Percentiles rank a stretch among this genome's conserved stretches.
Evolutionary conservation across 1,140 invertebrate genomes (phyloP).

Genomic region (Triops longicaudatus): DNA sequence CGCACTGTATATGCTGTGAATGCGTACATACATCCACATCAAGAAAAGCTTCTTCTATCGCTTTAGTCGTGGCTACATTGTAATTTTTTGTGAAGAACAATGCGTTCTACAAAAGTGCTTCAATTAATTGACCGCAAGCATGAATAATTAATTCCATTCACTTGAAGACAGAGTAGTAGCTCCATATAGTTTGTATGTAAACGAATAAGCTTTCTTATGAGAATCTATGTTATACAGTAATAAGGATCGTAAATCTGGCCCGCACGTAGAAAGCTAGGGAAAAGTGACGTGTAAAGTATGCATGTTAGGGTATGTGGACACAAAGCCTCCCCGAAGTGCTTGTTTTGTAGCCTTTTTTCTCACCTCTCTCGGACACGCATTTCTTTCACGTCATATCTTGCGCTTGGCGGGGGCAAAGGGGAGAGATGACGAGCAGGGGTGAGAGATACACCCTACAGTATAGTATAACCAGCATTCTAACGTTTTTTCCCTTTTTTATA

Average conservation of each 20-base stretch:
- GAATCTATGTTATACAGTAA: neutral
- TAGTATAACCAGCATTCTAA: neutral
- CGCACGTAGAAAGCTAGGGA: neutral
- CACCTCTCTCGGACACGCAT: constrained; percentile 4
- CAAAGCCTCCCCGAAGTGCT: constrained; percentile 3
- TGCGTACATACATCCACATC: no score
- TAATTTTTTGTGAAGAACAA: no score
- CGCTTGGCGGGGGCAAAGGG: neutral
- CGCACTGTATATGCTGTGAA: no score
- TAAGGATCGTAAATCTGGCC: neutral
- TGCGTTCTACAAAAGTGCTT: no score
- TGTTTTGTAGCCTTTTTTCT: constrained; percentile 12
- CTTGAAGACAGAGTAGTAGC: no score
- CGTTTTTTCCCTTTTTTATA: neutral
- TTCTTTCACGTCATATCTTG: constrained; percentile 12
- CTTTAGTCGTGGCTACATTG: no score
- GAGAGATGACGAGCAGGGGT: neutral
- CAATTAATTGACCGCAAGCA: no score
- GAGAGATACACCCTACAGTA: neutral
- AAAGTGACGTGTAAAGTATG: neutral
- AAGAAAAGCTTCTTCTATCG: no score
- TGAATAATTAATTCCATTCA: no score
- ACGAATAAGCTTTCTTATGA: neutral
- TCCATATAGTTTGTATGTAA: no score
- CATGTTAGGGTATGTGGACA: neutral